Evolutionary conservation across 1,140 invertebrate species (phyloP).

Genomic region (Goniozus legneri): DNA sequence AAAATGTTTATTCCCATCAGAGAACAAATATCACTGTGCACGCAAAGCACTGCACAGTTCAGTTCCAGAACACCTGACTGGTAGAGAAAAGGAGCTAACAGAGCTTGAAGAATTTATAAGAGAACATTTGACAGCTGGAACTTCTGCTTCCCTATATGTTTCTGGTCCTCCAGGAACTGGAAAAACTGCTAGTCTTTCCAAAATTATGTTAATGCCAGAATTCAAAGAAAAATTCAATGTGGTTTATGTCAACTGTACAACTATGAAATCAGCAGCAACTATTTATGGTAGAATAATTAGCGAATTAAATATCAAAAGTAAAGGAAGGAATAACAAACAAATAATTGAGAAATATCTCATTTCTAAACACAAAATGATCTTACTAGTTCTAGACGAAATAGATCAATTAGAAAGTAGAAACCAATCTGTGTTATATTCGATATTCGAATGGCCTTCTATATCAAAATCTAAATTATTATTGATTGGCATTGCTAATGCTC

Average conservation of each 20-base stretch:
- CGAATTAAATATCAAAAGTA: conserved; percentile 59
- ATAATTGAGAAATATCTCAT: conserved; percentile 67
- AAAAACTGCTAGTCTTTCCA: conserved; percentile 84
- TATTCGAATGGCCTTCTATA: conserved; percentile 89
- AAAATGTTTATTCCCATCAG: conserved; percentile 33
- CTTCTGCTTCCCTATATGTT: conserved; percentile 83
- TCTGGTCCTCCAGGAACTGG: conserved; percentile 96
- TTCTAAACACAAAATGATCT: conserved; percentile 62
- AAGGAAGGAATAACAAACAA: conserved; percentile 60
- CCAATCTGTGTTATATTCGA: conserved; percentile 85
- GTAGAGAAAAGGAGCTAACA: conserved; percentile 73
- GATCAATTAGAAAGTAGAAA: conserved; percentile 84
- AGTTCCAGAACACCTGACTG: conserved; percentile 65
- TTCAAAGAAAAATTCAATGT: conserved; percentile 60
- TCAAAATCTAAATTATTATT: conserved; percentile 71
- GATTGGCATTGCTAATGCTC: conserved; percentile 92
- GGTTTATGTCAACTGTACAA: conserved; percentile 80
- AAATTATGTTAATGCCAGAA: conserved; percentile 64
- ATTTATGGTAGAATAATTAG: conserved; percentile 71
- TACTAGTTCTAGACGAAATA: conserved; percentile 94
- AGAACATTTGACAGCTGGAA: conserved; percentile 62
- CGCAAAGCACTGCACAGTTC: conserved; percentile 69
- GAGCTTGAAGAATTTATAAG: conserved; percentile 69
- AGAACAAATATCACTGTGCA: conserved; percentile 56
- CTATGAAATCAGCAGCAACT: conserved; percentile 67